Conservation (phyloP, 2,797 vertebrate species). For the Hapalemur alaotrensis region DNA sequence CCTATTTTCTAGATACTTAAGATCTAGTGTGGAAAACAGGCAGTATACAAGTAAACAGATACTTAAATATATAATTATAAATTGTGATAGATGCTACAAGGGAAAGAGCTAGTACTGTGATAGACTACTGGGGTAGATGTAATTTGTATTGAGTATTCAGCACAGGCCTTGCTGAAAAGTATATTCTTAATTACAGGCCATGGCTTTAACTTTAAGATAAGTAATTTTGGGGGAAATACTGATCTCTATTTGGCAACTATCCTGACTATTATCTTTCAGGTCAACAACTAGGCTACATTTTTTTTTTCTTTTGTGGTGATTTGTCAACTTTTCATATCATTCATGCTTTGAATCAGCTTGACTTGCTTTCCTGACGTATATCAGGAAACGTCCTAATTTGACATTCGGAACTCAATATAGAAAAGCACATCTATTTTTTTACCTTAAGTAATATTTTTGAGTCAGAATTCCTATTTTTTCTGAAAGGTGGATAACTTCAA, state of each 20-base stretch:
- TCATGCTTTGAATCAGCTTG: neutral
- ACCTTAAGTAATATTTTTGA: neutral
- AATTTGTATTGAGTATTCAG: neutral
- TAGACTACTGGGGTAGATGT: neutral
- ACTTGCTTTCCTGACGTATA: neutral
- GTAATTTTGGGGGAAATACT: neutral
- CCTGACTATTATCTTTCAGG: constrained; percentile 24
- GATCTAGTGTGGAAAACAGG: neutral
- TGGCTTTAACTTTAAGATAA: constrained; percentile 11
- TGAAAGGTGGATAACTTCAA: neutral
- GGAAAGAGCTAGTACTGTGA: neutral
- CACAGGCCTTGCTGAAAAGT: neutral
- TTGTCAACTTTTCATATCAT: neutral
- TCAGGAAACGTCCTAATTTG: neutral
- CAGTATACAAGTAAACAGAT: neutral
- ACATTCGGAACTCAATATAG: neutral
- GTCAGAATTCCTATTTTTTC: neutral
- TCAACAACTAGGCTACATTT: neutral
- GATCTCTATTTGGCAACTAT: neutral
- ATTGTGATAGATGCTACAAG: neutral
- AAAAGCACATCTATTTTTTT: neutral
- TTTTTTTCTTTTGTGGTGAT: neutral
- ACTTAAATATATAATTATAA: constrained; percentile 3
- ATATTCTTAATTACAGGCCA: constrained; percentile 38
- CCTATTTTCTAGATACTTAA: neutral